A percentile compares a stretch with the other conserved stretches of the same genome.
Evolutionary conservation across 2,797 vertebrate species (phyloP).

Genomic region (Myotis vivesi): DNA sequence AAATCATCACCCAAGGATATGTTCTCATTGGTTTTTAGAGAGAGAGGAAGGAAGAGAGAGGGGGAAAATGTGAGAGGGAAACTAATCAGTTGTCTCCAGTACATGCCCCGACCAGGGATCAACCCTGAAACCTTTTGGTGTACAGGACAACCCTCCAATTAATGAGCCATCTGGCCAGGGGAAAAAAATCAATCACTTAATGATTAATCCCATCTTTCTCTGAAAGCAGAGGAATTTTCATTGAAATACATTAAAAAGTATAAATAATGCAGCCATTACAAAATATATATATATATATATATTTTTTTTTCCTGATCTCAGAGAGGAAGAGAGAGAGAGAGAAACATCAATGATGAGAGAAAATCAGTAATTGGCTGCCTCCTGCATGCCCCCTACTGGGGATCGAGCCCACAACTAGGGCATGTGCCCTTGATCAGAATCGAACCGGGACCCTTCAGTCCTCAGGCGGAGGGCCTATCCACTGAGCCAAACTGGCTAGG

Average conservation of each 20-base stretch:
- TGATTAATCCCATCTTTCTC: neutral
- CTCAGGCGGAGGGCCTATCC: too few relatives aligned
- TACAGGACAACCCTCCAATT: neutral
- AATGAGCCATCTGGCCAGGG: neutral
- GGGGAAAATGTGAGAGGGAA: neutral
- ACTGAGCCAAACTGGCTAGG: too few relatives aligned
- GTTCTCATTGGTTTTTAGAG: neutral
- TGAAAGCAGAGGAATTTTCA: slow-evolving; percentile 32
- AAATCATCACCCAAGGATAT: neutral
- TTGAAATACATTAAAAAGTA: neutral
- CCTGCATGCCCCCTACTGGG: too few relatives aligned
- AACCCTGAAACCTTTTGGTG: neutral
- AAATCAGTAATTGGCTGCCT: too few relatives aligned
- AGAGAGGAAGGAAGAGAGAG: neutral
- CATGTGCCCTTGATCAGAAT: too few relatives aligned
- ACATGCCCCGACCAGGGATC: neutral
- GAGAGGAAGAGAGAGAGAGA: too few relatives aligned
- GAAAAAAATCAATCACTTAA: slow-evolving; percentile 3
- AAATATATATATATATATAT: too few relatives aligned
- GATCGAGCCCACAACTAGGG: too few relatives aligned
- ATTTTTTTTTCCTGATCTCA: too few relatives aligned
- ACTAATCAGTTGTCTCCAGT: neutral
- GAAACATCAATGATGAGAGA: too few relatives aligned
- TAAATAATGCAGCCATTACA: neutral
- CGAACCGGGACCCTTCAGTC: too few relatives aligned